Evolutionary conservation across 2,797 vertebrate genomes (phyloP).

Genomic region (Acrossocheilus fasciatus): DNA sequence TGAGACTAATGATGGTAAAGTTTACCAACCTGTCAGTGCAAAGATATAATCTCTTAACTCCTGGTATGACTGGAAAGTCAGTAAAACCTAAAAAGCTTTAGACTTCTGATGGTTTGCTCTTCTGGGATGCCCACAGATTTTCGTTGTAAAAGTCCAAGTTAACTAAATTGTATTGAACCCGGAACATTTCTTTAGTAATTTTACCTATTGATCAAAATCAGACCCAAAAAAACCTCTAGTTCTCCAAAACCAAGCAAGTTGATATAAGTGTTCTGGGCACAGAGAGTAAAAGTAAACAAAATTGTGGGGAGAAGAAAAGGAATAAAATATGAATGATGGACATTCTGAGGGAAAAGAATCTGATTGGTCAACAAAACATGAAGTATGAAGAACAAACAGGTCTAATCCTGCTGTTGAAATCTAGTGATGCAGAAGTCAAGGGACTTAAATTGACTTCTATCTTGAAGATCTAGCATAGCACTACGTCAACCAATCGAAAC

Average conservation of each 20-base stretch:
- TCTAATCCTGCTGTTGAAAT: conserved; percentile 32
- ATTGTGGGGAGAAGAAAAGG: conserved; percentile 26
- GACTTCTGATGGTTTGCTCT: neutral
- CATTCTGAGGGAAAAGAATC: conserved; percentile 45
- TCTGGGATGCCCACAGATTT: neutral
- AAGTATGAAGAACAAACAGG: conserved; percentile 44
- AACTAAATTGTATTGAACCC: neutral
- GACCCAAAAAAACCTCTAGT: neutral
- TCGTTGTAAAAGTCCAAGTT: neutral
- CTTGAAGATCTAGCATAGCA: neutral
- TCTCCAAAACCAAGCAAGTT: conserved; percentile 25
- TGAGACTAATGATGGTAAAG: neutral
- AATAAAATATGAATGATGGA: conserved; percentile 57
- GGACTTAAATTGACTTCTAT: conserved; percentile 22
- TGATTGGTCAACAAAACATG: conserved; percentile 55
- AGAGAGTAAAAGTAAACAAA: conserved; percentile 28
- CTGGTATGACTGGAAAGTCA: neutral
- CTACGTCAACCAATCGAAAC: conserved; percentile 19
- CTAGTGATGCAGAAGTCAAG: conserved; percentile 21
- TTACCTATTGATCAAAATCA: no score
- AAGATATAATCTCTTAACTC: neutral
- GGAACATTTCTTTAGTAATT: conserved; percentile 9
- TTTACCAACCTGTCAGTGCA: neutral
- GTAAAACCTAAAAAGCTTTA: neutral
- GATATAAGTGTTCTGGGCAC: neutral